These are phyloP conservation scores for Cherax destructor DNA, from an alignment of 1,140 invertebrate species.

Conservation along the genomic window DNA sequence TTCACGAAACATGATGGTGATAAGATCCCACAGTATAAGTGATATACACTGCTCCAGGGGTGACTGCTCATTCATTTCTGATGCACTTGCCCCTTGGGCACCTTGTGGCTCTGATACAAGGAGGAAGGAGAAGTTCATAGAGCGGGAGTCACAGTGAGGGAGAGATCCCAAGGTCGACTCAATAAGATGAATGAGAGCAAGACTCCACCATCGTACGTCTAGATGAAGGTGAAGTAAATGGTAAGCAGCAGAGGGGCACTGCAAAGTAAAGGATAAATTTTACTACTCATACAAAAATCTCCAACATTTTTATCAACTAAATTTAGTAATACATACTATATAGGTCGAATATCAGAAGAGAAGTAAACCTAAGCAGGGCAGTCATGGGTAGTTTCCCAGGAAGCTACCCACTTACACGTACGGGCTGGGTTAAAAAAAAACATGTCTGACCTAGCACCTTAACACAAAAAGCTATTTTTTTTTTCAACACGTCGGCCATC, in stretches of 20 bases:
- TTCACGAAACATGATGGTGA: conserved; percentile 42
- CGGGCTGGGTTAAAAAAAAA: too few species aligned
- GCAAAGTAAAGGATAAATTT: conserved; percentile 17
- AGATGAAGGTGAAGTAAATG: conserved; percentile 73
- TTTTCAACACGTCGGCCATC: too few species aligned
- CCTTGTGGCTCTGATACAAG: conserved; percentile 39
- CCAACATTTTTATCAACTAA: too few species aligned
- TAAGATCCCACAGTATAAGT: conserved; percentile 60
- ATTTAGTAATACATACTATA: too few species aligned
- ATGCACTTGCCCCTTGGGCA: conserved; percentile 3
- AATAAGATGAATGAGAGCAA: conserved; percentile 64
- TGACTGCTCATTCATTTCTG: conserved; percentile 28
- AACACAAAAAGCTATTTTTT: too few species aligned
- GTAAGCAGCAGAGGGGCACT: conserved; percentile 72
- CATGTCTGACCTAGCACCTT: too few species aligned
- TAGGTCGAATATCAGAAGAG: too few species aligned
- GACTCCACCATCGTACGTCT: conserved; percentile 73
- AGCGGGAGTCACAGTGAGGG: neutral
- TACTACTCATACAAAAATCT: too few species aligned
- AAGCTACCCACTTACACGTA: too few species aligned
- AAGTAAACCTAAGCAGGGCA: too few species aligned
- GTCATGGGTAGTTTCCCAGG: too few species aligned
- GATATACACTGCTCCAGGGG: conserved; percentile 58
- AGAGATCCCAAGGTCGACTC: conserved; percentile 36
- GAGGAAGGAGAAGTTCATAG: neutral